These are phyloP conservation scores for Nixonia krombeini DNA, from an alignment of 1,140 invertebrate genomes.

Conservation along the genomic window DNA sequence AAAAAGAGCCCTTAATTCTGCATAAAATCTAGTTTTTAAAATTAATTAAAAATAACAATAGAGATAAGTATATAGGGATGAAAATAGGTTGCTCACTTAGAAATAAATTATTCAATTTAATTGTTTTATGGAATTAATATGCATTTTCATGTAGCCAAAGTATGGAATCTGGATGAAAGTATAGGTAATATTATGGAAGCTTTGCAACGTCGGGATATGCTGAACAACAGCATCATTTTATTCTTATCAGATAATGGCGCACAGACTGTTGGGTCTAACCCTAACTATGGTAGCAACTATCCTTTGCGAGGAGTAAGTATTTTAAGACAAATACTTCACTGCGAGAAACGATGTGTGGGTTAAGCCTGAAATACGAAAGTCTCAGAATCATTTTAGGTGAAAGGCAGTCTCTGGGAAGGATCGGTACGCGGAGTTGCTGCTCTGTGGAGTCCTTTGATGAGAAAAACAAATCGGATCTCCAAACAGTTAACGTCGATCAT, in stretches of 20 bases:
- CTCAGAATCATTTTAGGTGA: slow-evolving; percentile 70
- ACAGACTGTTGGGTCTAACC: slow-evolving; percentile 77
- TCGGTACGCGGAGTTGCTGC: slow-evolving; percentile 82
- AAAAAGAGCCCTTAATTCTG: no score
- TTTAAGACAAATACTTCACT: not conserved
- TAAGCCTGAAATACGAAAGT: no score
- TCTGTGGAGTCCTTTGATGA: slow-evolving; percentile 81
- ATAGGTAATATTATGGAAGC: slow-evolving; percentile 82
- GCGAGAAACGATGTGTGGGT: no score
- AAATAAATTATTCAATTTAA: not conserved
- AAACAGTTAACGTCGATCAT: slow-evolving; percentile 84
- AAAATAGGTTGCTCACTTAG: no score
- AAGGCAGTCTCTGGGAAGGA: slow-evolving; percentile 88
- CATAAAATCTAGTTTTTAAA: slow-evolving; percentile 66
- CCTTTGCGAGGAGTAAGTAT: slow-evolving; percentile 82
- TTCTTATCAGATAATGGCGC: slow-evolving; percentile 88
- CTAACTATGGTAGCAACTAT: slow-evolving; percentile 88
- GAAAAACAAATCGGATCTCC: slow-evolving; percentile 74
- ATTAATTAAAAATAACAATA: slow-evolving; percentile 80
- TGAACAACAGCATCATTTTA: slow-evolving; percentile 81
- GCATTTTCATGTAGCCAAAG: slow-evolving; percentile 88
- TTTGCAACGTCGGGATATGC: slow-evolving; percentile 76
- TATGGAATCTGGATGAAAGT: slow-evolving; percentile 86
- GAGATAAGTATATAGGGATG: slow-evolving; percentile 75
- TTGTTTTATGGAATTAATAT: no score